These are phyloP conservation scores for Sardina pilchardus DNA, from an alignment of 2,113 vertebrate species.

Conservation along the genomic window DNA sequence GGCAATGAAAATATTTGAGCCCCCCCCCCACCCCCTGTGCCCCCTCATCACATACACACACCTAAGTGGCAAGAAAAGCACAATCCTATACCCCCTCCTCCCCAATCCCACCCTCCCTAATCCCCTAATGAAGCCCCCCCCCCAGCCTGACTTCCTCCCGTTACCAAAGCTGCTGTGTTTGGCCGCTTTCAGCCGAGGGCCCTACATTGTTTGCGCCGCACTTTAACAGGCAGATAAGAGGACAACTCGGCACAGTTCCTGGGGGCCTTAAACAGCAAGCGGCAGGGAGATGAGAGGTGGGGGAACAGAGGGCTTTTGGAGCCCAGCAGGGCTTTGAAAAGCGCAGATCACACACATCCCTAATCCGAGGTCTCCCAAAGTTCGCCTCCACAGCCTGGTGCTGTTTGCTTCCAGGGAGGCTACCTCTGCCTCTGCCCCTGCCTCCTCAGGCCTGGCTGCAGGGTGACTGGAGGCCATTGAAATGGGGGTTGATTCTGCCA, in stretches of 20 bases:
- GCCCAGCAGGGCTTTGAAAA: slow-evolving; percentile 65
- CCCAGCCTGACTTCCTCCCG: slow-evolving; percentile 19
- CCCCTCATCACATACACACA: slow-evolving; percentile 38
- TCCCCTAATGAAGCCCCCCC: slow-evolving; percentile 65
- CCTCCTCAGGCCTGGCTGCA: neutral
- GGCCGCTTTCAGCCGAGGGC: slow-evolving; percentile 69
- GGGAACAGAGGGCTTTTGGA: slow-evolving; percentile 58
- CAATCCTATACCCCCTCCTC: slow-evolving; percentile 71
- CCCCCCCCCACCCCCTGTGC: slow-evolving; percentile 34
- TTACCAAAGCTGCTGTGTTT: slow-evolving; percentile 60
- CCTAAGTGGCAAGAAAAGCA: slow-evolving; percentile 71
- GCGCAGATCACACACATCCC: slow-evolving; percentile 69
- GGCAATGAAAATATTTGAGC: slow-evolving; percentile 62
- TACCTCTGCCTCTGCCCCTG: neutral
- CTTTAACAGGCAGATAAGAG: slow-evolving; percentile 66
- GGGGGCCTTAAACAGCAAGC: slow-evolving; percentile 11
- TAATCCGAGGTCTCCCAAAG: slow-evolving; percentile 75
- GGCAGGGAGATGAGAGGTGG: slow-evolving; percentile 58
- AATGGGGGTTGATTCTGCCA: slow-evolving; percentile 51
- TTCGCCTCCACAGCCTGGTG: slow-evolving; percentile 54
- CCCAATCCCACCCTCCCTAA: slow-evolving; percentile 69
- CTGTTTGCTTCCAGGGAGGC: neutral
- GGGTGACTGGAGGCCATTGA: neutral
- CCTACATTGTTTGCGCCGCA: slow-evolving; percentile 73
- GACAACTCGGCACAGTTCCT: slow-evolving; percentile 32